phyloP scores from a whole-genome alignment of 2,113 vertebrate species.

The Accipiter virgatus region DNA sequence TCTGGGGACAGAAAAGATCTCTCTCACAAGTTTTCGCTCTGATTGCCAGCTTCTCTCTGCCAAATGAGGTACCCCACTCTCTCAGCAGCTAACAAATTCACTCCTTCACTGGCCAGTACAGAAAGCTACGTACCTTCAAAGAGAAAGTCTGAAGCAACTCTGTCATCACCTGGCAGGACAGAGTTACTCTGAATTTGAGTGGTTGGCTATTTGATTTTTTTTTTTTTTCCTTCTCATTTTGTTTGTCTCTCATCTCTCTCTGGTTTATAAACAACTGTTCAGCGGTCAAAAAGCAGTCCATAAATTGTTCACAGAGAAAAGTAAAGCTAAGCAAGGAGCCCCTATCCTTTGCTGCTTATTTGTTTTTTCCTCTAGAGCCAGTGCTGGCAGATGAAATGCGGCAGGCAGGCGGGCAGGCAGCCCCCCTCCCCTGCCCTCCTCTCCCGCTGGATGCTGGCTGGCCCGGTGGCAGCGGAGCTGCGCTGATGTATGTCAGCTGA shows the following conservation, averaged over 20 bases:
- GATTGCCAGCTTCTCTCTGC: not conserved
- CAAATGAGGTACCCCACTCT: not conserved
- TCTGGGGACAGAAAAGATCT: not conserved
- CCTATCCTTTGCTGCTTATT: not conserved
- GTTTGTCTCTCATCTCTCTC: not conserved
- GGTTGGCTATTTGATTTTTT: not conserved
- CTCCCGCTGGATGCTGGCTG: not conserved
- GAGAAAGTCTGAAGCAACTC: not conserved
- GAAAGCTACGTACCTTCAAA: not conserved
- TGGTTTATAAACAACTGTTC: not conserved
- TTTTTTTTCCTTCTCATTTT: not conserved
- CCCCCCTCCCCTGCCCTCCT: conserved; percentile 1
- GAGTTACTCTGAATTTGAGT: not conserved
- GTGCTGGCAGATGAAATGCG: not conserved
- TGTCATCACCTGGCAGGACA: not conserved
- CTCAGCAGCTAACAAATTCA: conserved; percentile 4
- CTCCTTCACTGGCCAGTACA: not conserved
- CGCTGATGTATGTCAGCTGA: not conserved
- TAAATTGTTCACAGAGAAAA: not conserved
- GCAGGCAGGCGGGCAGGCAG: not conserved
- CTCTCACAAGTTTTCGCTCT: not conserved
- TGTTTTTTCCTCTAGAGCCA: not conserved
- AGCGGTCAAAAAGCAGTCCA: not conserved
- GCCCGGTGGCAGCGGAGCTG: not conserved
- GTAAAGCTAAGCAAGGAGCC: not conserved